Percentiles rank a stretch among this genome's conserved stretches.
Conservation (phyloP, 2,888 invertebrate species). For the Mantis religiosa region DNA sequence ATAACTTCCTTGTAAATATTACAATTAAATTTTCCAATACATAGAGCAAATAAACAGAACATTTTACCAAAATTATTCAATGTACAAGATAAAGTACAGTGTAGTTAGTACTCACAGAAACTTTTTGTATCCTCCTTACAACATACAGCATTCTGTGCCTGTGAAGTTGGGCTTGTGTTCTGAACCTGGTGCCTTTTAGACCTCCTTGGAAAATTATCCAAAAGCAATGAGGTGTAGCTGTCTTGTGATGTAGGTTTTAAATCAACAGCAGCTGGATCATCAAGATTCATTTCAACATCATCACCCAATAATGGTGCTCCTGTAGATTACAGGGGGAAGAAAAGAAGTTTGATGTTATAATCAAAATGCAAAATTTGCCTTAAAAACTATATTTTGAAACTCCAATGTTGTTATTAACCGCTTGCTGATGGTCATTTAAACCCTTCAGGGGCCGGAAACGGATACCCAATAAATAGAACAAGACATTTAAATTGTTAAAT, state of each 20-base stretch:
- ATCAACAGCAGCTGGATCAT: neutral
- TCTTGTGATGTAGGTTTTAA: neutral
- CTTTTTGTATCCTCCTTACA: conserved; percentile 3
- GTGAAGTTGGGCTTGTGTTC: neutral
- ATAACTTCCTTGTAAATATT: no score
- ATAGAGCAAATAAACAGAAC: no score
- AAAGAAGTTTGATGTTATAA: neutral
- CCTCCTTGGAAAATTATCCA: neutral
- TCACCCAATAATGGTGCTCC: neutral
- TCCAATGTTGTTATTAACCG: no score
- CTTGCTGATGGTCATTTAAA: no score
- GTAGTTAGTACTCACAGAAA: neutral
- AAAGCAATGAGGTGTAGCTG: neutral
- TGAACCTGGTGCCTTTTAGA: conserved; percentile 3
- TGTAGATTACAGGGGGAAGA: neutral
- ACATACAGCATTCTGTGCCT: neutral
- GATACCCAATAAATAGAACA: no score
- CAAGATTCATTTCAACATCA: conserved; percentile 2
- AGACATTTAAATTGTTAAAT: no score
- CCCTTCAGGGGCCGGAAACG: no score
- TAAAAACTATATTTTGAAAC: no score
- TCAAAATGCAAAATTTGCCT: neutral
- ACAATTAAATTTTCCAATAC: no score
- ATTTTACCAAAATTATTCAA: no score
- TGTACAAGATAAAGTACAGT: no score